Evolutionary conservation across 1,140 invertebrate species (phyloP).

Genomic region (Bradysia coprophila): DNA sequence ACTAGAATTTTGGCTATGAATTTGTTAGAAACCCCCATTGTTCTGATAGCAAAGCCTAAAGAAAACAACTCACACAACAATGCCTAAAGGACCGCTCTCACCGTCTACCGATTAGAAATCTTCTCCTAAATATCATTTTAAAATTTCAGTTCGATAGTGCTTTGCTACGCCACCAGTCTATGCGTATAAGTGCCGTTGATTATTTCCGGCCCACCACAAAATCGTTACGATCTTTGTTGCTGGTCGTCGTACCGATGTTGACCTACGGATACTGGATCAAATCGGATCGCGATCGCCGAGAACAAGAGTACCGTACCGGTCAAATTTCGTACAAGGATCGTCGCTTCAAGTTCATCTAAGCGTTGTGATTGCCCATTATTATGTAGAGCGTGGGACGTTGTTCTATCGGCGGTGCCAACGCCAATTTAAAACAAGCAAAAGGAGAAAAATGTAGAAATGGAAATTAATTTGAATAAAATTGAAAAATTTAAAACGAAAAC

Average conservation of each 20-base stretch:
- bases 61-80: too few relatives aligned
- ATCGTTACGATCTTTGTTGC: slow-evolving; percentile 30
- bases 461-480: too few relatives aligned
- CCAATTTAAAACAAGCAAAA: too few relatives aligned
- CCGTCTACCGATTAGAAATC: too few relatives aligned
- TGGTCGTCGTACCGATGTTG: slow-evolving; percentile 36
- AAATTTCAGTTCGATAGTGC: slow-evolving; percentile 53
- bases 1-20: too few relatives aligned
- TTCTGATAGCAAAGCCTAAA: too few relatives aligned
- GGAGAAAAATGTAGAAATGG: too few relatives aligned
- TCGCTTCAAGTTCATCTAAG: slow-evolving; percentile 33
- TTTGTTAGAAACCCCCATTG: too few relatives aligned
- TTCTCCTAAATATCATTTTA: too few relatives aligned
- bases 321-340: slow-evolving; percentile 54
- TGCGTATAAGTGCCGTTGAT: slow-evolving; percentile 40
- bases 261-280: slow-evolving; percentile 31
- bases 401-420: too few relatives aligned
- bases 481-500: background rate
- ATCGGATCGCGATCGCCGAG: slow-evolving; percentile 28
- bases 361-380: background rate
- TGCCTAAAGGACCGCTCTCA: too few relatives aligned
- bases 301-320: slow-evolving; percentile 39
- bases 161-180: slow-evolving; percentile 45
- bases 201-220: slow-evolving; percentile 45
- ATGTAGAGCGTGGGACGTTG: too few relatives aligned